Evolutionary conservation across 2,113 vertebrate species (phyloP).

Genomic region (Mixornis gularis): DNA sequence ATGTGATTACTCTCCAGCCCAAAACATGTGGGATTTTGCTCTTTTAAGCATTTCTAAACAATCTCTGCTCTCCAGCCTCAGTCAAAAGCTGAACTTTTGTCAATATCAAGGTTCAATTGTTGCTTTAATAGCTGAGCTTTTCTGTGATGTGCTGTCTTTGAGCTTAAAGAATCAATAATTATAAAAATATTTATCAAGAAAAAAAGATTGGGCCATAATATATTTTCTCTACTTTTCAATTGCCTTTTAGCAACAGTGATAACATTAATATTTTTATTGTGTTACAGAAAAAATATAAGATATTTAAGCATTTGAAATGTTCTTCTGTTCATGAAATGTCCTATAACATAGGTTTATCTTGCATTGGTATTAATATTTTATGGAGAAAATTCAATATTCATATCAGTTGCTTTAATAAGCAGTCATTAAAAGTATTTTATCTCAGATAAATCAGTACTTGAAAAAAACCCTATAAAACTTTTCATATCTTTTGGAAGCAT

Average conservation of each 20-base stretch:
- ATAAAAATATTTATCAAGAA: neutral
- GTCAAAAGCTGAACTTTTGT: neutral
- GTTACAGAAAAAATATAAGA: neutral
- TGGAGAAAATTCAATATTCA: neutral
- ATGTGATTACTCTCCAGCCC: neutral
- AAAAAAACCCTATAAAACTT: neutral
- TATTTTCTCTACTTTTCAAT: neutral
- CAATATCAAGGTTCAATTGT: neutral
- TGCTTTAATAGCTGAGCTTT: neutral
- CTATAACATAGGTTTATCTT: neutral
- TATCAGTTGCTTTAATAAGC: neutral
- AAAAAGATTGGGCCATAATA: neutral
- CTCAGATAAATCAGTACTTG: neutral
- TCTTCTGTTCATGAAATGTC: neutral
- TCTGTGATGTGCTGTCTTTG: neutral
- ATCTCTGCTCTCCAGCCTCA: neutral
- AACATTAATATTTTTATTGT: neutral
- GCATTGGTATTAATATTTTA: neutral
- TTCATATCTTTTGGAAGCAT: neutral
- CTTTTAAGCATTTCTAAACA: neutral
- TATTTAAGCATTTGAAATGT: neutral
- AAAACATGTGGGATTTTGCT: neutral
- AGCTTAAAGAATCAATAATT: neutral
- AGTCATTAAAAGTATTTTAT: neutral
- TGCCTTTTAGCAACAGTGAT: neutral